A percentile compares a stretch with the other conserved stretches of the same genome.
phyloP scores from a whole-genome alignment of 2,797 vertebrate species.

The Gymnoscopelus braueri region DNA sequence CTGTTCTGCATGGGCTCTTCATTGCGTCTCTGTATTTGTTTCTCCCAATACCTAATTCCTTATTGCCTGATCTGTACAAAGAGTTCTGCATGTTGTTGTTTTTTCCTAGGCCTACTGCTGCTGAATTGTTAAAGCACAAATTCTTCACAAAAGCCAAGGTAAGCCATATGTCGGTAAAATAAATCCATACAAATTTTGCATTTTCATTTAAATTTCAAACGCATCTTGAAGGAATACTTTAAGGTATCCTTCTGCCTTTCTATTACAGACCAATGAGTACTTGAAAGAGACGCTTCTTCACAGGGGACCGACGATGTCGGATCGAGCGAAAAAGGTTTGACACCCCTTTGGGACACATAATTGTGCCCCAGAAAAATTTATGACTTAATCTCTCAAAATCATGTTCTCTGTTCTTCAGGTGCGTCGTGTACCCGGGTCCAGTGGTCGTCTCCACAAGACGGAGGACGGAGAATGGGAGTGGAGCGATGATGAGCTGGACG shows the following conservation, averaged over 20 bases:
- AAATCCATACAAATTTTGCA: neutral
- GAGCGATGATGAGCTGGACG: constrained; percentile 97
- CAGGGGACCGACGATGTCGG: constrained; percentile 91
- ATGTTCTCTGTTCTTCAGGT: too few species aligned
- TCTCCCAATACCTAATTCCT: neutral
- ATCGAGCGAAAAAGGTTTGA: constrained; percentile 94
- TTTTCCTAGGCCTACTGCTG: constrained; percentile 91
- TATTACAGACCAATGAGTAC: constrained; percentile 91
- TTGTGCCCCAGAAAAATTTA: neutral
- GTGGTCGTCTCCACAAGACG: constrained; percentile 94
- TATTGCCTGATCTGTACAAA: neutral
- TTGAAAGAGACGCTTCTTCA: constrained; percentile 90
- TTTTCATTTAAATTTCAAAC: neutral
- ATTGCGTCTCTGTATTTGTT: constrained; percentile 6
- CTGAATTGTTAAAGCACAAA: constrained; percentile 93
- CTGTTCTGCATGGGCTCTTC: constrained; percentile 18
- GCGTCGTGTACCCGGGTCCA: constrained; percentile 92
- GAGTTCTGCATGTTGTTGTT: constrained; percentile 16
- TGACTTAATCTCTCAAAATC: neutral
- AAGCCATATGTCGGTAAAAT: constrained; percentile 21
- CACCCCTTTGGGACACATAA: neutral
- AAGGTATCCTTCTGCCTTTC: constrained; percentile 12
- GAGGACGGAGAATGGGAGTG: constrained; percentile 96
- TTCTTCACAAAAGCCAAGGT: constrained; percentile 98
- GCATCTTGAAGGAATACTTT: neutral